phyloP scores from a whole-genome alignment of 1,140 invertebrate species.

The Hycleus phaleratus region DNA sequence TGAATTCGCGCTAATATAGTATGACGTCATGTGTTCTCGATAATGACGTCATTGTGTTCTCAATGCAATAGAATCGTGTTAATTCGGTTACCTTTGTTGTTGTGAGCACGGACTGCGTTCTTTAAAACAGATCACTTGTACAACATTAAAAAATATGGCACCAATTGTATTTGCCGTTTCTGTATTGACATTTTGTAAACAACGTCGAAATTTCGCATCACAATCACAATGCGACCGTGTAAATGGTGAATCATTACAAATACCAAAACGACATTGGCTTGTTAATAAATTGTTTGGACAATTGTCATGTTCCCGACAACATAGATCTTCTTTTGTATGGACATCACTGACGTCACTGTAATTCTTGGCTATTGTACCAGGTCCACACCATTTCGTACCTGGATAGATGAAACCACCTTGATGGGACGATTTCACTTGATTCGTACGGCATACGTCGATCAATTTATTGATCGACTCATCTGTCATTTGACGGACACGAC shows the following conservation, averaged over 20 bases:
- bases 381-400: slow-evolving; percentile 62
- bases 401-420: slow-evolving; percentile 42
- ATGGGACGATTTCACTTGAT: slow-evolving; percentile 27
- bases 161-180: slow-evolving; percentile 61
- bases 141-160: slow-evolving; percentile 61
- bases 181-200: slow-evolving; percentile 56
- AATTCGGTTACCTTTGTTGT: slow-evolving; percentile 49
- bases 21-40: too few species aligned
- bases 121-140: slow-evolving; percentile 59
- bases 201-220: slow-evolving; percentile 57
- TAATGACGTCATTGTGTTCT: too few species aligned
- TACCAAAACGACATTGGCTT: slow-evolving; percentile 53
- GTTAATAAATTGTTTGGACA: slow-evolving; percentile 55
- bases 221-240: slow-evolving; percentile 68
- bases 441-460: slow-evolving; percentile 49
- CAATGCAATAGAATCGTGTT: neutral
- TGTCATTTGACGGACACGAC: slow-evolving; percentile 52
- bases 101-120: slow-evolving; percentile 56
- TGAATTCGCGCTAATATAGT: too few species aligned
- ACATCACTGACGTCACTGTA: slow-evolving; percentile 57
- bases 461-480: slow-evolving; percentile 51
- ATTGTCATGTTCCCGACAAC: slow-evolving; percentile 70
- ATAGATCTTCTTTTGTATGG: slow-evolving; percentile 57
- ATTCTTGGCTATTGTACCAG: slow-evolving; percentile 43
- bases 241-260: slow-evolving; percentile 60